Percentiles rank a stretch among this genome's conserved stretches.
Evolutionary conservation across 2,113 vertebrate genomes (phyloP).

Genomic region (Scophthalmus maximus): DNA sequence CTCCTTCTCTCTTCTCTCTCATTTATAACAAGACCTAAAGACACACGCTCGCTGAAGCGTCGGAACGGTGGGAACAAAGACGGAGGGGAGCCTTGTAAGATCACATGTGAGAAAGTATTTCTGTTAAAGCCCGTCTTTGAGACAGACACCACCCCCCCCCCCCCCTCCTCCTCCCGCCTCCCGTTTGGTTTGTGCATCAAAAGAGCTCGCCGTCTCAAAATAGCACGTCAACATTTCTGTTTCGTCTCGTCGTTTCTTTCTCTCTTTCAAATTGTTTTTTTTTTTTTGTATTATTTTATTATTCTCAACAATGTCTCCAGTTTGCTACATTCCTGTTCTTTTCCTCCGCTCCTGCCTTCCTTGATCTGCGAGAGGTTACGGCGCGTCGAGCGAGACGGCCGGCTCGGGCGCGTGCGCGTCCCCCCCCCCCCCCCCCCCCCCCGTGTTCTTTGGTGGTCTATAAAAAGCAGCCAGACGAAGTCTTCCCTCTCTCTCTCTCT

Average conservation of each 20-base stretch:
- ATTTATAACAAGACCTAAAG: constrained; percentile 65
- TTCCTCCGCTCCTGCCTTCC: constrained; percentile 73
- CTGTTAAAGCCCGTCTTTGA: constrained; percentile 72
- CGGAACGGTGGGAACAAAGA: constrained; percentile 62
- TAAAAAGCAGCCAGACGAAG: constrained; percentile 95
- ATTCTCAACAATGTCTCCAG: constrained; percentile 73
- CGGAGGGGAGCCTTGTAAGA: constrained; percentile 61
- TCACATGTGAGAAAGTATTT: constrained; percentile 72
- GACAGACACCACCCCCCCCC: constrained; percentile 63
- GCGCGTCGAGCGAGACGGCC: constrained; percentile 78
- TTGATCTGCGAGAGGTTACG: constrained; percentile 84
- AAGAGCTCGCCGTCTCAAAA: constrained; percentile 75
- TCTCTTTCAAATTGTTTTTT: not conserved
- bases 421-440: too few relatives aligned
- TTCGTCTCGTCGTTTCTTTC: constrained; percentile 59
- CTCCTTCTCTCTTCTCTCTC: constrained; percentile 18
- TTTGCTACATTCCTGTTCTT: constrained; percentile 81
- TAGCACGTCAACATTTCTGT: constrained; percentile 76
- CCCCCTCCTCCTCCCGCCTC: constrained; percentile 32
- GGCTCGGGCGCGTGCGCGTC: constrained; percentile 31
- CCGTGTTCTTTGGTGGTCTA: constrained; percentile 85
- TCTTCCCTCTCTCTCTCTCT: constrained; percentile 94
- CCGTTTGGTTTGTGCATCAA: constrained; percentile 68
- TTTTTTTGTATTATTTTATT: constrained; percentile 22
- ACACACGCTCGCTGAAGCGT: constrained; percentile 51